A percentile compares a stretch with the other conserved stretches of the same genome.
Conservation (phyloP, 2,888 invertebrate genomes). For the Corythucha ciliata region DNA sequence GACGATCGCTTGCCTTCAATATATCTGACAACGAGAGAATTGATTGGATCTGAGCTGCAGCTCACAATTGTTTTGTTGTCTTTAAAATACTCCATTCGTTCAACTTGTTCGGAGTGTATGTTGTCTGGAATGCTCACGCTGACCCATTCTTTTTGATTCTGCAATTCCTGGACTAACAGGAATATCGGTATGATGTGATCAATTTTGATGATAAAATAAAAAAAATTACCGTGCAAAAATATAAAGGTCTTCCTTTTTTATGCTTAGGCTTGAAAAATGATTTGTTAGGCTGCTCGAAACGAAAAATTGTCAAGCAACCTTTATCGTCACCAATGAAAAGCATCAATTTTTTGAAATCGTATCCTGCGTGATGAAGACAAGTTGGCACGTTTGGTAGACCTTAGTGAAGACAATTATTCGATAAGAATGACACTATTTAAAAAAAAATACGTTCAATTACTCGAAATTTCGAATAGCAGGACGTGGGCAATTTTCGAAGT, state of each 20-base stretch:
- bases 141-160: constrained; percentile 46
- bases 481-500: constrained; percentile 50
- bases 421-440: no score
- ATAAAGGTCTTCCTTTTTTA: constrained; percentile 48
- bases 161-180: constrained; percentile 45
- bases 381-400: constrained; percentile 36
- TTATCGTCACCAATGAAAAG: constrained; percentile 50
- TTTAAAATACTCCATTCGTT: constrained; percentile 44
- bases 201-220: neutral
- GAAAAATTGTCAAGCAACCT: constrained; percentile 47
- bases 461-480: constrained; percentile 42
- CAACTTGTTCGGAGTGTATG: constrained; percentile 46
- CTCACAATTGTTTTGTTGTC: constrained; percentile 46
- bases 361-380: constrained; percentile 45
- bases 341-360: constrained; percentile 41
- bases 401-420: no score
- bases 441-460: no score
- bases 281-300: constrained; percentile 48
- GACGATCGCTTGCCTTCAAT: constrained; percentile 46
- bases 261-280: constrained; percentile 48
- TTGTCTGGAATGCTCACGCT: constrained; percentile 43
- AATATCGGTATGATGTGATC: neutral
- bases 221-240: constrained; percentile 50
- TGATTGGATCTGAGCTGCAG: constrained; percentile 49
- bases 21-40: constrained; percentile 45